Evolutionary conservation across 1,140 invertebrate genomes (phyloP).

Genomic region (Venturia canescens): DNA sequence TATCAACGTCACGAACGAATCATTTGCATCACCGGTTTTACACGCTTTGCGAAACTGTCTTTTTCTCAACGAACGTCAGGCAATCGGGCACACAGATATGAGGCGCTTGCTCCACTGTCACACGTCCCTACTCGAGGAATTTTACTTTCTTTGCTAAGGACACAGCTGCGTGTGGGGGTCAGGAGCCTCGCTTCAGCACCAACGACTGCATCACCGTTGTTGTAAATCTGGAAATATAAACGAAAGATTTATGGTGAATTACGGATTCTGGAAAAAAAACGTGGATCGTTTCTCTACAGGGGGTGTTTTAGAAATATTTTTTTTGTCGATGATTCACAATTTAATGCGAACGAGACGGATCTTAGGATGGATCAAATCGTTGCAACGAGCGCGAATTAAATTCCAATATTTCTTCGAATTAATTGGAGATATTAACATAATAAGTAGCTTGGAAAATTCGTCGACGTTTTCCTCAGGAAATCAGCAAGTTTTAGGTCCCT

Average conservation of each 20-base stretch:
- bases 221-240: neutral
- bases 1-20: constrained; percentile 13
- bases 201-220: constrained; percentile 22
- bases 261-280: neutral
- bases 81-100: neutral
- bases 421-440: no score
- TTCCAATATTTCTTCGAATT: no score
- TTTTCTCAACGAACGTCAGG: neutral
- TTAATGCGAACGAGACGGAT: no score
- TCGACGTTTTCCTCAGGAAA: no score
- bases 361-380: no score
- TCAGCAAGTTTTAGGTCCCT: no score
- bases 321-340: no score
- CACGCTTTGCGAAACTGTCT: neutral
- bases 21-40: constrained; percentile 6
- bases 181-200: constrained; percentile 17
- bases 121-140: neutral
- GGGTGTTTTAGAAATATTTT: no score
- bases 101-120: neutral
- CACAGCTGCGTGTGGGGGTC: neutral
- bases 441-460: no score
- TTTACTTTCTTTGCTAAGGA: neutral
- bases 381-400: no score
- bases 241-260: neutral
- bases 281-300: neutral